Evolutionary conservation across 2,888 invertebrate genomes (phyloP), one percentile per base, ranked within the genome.

Genomic region (Microchrysa polita): DNA sequence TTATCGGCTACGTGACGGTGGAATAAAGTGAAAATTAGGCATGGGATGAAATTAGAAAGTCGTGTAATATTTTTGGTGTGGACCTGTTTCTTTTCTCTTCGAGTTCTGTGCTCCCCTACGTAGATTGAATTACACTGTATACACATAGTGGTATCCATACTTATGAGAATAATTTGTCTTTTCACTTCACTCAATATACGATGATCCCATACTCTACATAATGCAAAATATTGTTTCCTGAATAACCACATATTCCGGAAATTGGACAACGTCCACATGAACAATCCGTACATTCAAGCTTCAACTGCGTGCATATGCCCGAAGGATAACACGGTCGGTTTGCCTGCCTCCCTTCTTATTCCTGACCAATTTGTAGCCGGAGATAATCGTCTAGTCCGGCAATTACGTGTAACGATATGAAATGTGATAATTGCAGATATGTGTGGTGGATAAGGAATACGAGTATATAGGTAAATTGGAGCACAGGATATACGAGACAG

Each of bases 371-470:
- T n/a, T 48, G 48, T 12, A 48, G 48, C 16, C 48, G 4, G 48
- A 34, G 27, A 48, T 48, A 48, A 48, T 48, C n/a, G 48, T 48
- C 12, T 48, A 48, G 2, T 48, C 16, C 12, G 12, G 10, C 48
- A 48, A 48, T 48, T 48, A 10, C 12, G 48, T 48, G 48, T 48
- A 48, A 48, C 48, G 16, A n/a, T 48, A 48, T 48, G 48, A 48
- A 48, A 48, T 48, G 48, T 48, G 48, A 48, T 48, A n/a, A 48
- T 48, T 48, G 48, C 48, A 48, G 48, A 2, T n/a, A 48, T 34
- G 27, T n/a, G n/a, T n/a, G n/a, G n/a, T n/a, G 27, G 27, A 34
- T 34, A 34, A 34, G n/a, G n/a, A n/a, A n/a, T n/a, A n/a, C n/a
- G 27, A 34, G 27, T 2, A 34, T 34, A 34, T 7, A n/a, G n/a